Evolutionary conservation across 2,888 invertebrate species (phyloP).

Genomic region (Lysandra bellargus): DNA sequence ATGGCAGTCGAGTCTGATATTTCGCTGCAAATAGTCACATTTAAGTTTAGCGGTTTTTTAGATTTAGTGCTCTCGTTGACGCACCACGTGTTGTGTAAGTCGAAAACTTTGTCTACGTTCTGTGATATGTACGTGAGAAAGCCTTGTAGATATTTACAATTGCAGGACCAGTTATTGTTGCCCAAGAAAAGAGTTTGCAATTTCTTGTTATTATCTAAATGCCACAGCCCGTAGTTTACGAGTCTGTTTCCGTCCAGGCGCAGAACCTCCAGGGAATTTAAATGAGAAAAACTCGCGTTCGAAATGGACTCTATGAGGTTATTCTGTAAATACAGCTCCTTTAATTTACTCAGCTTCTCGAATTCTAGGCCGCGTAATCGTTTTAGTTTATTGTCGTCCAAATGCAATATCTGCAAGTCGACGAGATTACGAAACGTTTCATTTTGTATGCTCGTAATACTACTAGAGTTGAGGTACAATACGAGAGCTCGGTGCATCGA

Average conservation of each 20-base stretch:
- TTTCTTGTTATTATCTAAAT: slow-evolving; percentile 85
- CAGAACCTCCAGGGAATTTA: slow-evolving; percentile 89
- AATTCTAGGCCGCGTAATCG: slow-evolving; percentile 91
- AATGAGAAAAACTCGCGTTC: slow-evolving; percentile 88
- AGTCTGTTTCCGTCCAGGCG: slow-evolving; percentile 92
- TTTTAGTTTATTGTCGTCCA: slow-evolving; percentile 91
- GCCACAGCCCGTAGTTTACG: slow-evolving; percentile 89
- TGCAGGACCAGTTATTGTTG: slow-evolving; percentile 93
- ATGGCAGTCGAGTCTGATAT: slow-evolving; percentile 89
- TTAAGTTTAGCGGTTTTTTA: slow-evolving; percentile 88
- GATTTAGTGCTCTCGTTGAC: slow-evolving; percentile 85
- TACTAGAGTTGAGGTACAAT: slow-evolving; percentile 91
- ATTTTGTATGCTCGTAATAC: slow-evolving; percentile 90
- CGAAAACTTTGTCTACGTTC: slow-evolving; percentile 88
- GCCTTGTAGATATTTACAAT: slow-evolving; percentile 93
- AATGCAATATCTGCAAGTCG: slow-evolving; percentile 88
- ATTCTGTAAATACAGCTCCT: slow-evolving; percentile 92
- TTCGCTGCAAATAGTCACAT: slow-evolving; percentile 92
- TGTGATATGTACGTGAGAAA: slow-evolving; percentile 90
- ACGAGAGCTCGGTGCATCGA: slow-evolving; percentile 79
- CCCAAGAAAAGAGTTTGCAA: slow-evolving; percentile 88
- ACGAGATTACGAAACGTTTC: slow-evolving; percentile 90
- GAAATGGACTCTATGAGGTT: slow-evolving; percentile 89
- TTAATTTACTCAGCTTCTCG: slow-evolving; percentile 88
- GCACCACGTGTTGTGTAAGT: slow-evolving; percentile 88